Percentiles rank a stretch among this genome's conserved stretches.
These are phyloP conservation scores for Notoglanidium macrostoma DNA, from an alignment of 2,797 vertebrate species.

Conservation along the genomic window DNA sequence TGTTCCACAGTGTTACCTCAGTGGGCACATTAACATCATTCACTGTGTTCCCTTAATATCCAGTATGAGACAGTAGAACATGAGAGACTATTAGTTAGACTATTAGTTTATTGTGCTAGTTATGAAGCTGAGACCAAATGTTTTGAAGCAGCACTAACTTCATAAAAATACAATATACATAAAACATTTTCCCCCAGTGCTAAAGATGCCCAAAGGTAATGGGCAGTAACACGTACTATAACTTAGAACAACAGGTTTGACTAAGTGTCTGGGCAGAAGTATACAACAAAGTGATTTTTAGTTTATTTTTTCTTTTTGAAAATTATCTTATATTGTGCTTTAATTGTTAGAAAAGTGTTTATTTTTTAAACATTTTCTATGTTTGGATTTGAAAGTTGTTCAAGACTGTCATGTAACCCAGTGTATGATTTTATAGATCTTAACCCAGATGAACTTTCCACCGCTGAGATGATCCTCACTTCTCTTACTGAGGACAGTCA, in stretches of 20 bases:
- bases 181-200: neutral
- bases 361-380: neutral
- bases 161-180: neutral
- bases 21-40: neutral
- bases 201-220: neutral
- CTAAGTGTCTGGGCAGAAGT: neutral
- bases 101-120: neutral
- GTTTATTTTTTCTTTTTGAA: neutral
- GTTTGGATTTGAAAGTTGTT: neutral
- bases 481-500: neutral
- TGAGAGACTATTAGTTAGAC: neutral
- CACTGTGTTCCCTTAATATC: neutral
- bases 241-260: neutral
- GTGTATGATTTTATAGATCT: constrained; percentile 32
- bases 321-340: neutral
- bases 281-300: neutral
- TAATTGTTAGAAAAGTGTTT: neutral
- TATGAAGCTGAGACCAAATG: neutral
- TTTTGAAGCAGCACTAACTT: neutral
- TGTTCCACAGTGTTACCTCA: neutral
- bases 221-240: neutral
- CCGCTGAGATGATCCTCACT: constrained; percentile 9
- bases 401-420: neutral
- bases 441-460: neutral
- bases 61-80: neutral